A percentile compares a stretch with the other conserved stretches of the same genome.
These are phyloP conservation scores for Tilapia sparmanii DNA, from an alignment of 2,113 vertebrate genomes.

Conservation along the genomic window DNA sequence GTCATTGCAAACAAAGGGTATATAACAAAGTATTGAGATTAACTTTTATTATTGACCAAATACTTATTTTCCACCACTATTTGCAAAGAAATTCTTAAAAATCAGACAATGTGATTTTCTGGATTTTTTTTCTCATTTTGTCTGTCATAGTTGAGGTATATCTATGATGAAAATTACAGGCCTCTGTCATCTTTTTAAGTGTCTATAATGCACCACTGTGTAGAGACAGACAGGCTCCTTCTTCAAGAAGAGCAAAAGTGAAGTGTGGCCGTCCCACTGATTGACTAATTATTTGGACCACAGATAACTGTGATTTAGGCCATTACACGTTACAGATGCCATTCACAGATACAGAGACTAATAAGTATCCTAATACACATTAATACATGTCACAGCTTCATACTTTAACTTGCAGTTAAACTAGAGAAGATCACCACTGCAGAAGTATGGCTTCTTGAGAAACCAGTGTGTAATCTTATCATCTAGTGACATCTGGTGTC, in stretches of 20 bases:
- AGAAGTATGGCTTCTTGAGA: not conserved
- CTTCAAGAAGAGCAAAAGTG: not conserved
- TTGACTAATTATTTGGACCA: not conserved
- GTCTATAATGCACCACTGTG: not conserved
- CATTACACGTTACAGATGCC: not conserved
- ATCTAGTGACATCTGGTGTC: constrained; percentile 17
- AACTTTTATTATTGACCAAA: not conserved
- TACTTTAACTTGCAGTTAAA: not conserved
- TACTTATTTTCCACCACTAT: not conserved
- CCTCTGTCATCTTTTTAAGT: not conserved
- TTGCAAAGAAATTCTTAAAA: not conserved
- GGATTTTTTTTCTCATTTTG: not conserved
- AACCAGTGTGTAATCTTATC: not conserved
- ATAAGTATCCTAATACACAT: not conserved
- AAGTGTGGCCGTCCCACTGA: not conserved
- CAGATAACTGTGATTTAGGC: not conserved
- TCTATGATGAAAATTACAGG: not conserved
- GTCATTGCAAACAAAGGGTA: not conserved
- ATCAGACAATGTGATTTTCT: not conserved
- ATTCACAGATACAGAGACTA: not conserved
- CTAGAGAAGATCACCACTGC: not conserved
- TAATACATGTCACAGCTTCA: not conserved
- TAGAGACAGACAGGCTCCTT: not conserved
- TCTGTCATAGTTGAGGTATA: not conserved
- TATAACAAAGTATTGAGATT: not conserved